Percentiles rank a stretch among this genome's conserved stretches.
Evolutionary conservation across 1,140 invertebrate species (phyloP).

Genomic region (Leguminivora glycinivorella): DNA sequence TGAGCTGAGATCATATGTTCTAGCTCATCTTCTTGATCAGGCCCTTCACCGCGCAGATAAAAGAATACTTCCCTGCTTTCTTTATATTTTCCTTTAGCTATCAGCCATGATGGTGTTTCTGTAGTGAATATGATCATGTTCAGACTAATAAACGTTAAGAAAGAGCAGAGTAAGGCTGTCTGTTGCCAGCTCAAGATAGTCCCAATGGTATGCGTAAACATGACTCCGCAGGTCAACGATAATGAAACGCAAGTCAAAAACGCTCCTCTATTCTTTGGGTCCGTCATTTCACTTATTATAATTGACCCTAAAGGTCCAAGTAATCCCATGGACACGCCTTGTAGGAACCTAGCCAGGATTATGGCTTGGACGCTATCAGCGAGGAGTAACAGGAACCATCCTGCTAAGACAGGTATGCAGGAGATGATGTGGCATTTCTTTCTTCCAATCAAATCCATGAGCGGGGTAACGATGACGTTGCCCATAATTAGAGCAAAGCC

Average conservation of each 20-base stretch:
- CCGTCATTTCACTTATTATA: conserved; percentile 74
- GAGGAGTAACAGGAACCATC: conserved; percentile 62
- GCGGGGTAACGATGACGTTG: conserved; percentile 63
- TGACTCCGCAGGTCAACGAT: conserved; percentile 63
- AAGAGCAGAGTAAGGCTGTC: conserved; percentile 62
- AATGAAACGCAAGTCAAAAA: conserved; percentile 68
- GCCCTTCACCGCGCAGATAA: conserved; percentile 57
- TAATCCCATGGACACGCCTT: conserved; percentile 71
- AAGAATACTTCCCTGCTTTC: conserved; percentile 62
- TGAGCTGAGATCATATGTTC: conserved; percentile 64
- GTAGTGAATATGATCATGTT: conserved; percentile 62
- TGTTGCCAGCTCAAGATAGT: conserved; percentile 64
- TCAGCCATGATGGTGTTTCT: conserved; percentile 68
- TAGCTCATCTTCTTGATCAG: conserved; percentile 54
- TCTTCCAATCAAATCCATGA: conserved; percentile 59
- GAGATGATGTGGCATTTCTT: conserved; percentile 62
- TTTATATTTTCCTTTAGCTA: conserved; percentile 60
- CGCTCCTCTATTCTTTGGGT: conserved; percentile 62
- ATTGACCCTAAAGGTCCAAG: conserved; percentile 67
- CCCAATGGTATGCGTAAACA: conserved; percentile 58
- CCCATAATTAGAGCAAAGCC: conserved; percentile 67
- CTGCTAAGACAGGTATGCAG: conserved; percentile 53
- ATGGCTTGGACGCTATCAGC: conserved; percentile 59
- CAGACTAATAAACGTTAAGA: conserved; percentile 62
- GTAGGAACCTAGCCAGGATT: conserved; percentile 60